Conservation (phyloP, 1,140 invertebrate species). For the Oryctes rhinoceros region DNA sequence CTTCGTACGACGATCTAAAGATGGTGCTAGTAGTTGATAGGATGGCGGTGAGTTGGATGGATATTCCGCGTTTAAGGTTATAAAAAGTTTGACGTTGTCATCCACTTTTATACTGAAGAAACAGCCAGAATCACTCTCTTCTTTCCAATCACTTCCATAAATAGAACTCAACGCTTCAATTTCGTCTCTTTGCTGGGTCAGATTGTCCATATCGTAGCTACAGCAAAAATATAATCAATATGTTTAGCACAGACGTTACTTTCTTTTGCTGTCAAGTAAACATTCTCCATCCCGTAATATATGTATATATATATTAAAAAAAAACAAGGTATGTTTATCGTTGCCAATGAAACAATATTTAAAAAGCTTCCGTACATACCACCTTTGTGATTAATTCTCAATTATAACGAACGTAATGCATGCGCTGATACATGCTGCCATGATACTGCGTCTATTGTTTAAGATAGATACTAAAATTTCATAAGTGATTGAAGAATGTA, state of each 20-base stretch:
- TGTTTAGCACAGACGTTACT: not conserved
- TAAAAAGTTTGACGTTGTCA: constrained; percentile 64
- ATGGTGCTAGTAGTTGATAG: constrained; percentile 78
- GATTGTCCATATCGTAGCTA: constrained; percentile 47
- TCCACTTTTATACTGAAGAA: constrained; percentile 68
- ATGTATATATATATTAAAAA: too few species aligned
- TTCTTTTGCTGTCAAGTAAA: not conserved
- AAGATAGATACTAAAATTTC: too few species aligned
- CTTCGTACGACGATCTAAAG: constrained; percentile 69
- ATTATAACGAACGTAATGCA: too few species aligned
- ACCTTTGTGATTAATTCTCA: too few species aligned
- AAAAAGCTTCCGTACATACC: too few species aligned
- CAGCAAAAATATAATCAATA: not conserved
- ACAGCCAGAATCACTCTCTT: constrained; percentile 66
- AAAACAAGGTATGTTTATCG: too few species aligned
- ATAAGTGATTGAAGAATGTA: too few species aligned
- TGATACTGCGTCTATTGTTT: too few species aligned
- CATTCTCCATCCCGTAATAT: not conserved
- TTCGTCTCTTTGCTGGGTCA: constrained; percentile 67
- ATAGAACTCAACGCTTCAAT: constrained; percentile 79
- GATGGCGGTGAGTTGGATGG: constrained; percentile 71
- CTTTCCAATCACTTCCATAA: constrained; percentile 75
- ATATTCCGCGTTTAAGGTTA: constrained; percentile 72
- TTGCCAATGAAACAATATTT: too few species aligned
- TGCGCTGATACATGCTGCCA: too few species aligned